These are phyloP conservation scores for Erebia aethiops DNA, from an alignment of 2,888 invertebrate genomes.

Conservation along the genomic window DNA sequence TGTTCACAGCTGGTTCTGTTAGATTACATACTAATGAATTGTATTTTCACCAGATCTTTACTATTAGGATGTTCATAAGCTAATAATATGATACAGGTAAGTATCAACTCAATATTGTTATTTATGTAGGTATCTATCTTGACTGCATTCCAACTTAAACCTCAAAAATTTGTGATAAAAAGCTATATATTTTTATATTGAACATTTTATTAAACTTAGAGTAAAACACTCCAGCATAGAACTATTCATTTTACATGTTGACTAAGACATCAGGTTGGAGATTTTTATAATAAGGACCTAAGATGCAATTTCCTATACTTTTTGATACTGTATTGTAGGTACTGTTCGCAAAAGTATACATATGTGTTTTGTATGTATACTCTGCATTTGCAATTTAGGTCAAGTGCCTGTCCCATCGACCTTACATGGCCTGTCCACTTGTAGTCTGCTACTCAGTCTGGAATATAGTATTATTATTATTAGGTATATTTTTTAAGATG, in stretches of 20 bases:
- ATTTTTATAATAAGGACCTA: not conserved
- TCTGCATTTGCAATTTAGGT: constrained; percentile 14
- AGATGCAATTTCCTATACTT: not conserved
- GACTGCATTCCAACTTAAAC: constrained; percentile 37
- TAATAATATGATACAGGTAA: not conserved
- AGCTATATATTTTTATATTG: constrained; percentile 40
- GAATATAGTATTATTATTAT: constrained; percentile 35
- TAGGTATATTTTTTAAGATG: constrained; percentile 39
- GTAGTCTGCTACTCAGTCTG: constrained; percentile 40
- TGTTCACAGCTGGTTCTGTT: not conserved
- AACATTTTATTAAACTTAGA: not conserved
- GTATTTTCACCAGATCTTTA: not conserved
- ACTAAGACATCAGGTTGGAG: not conserved
- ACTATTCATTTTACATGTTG: not conserved
- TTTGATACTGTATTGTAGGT: constrained; percentile 30
- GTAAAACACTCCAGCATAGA: not conserved
- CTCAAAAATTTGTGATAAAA: constrained; percentile 44
- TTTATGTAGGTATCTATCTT: not conserved
- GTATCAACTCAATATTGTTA: not conserved
- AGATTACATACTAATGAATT: not conserved
- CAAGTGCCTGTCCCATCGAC: constrained; percentile 41
- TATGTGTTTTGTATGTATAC: constrained; percentile 4
- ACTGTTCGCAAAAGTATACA: constrained; percentile 11
- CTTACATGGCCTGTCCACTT: constrained; percentile 40
- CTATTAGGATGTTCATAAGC: constrained; percentile 34